Percentiles rank a stretch among this genome's conserved stretches.
These are phyloP conservation scores for Leptinotarsa undecemlineata DNA, from an alignment of 1,140 invertebrate species.

Conservation along the genomic window DNA sequence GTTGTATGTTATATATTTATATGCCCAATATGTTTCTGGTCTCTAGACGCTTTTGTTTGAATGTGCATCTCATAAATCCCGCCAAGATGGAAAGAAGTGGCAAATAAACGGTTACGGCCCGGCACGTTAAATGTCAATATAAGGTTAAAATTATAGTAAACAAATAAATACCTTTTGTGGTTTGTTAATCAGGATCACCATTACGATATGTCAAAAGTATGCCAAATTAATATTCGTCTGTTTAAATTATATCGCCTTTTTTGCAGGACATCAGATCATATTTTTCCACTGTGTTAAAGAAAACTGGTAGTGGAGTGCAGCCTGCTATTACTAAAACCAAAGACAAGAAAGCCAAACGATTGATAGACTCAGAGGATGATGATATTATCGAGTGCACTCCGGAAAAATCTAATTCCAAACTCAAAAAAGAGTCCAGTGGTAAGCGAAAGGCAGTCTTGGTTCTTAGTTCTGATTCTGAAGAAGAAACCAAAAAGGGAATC, in stretches of 20 bases:
- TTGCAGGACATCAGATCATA: constrained; percentile 61
- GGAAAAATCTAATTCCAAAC: constrained; percentile 30
- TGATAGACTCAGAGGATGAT: constrained; percentile 46
- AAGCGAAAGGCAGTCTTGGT: constrained; percentile 40
- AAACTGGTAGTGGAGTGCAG: constrained; percentile 21
- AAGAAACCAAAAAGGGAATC: constrained; percentile 43
- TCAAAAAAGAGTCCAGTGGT: constrained; percentile 32
- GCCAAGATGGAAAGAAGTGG: no score
- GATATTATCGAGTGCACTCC: constrained; percentile 47
- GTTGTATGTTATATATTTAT: no score
- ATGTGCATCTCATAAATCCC: no score
- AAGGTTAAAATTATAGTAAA: no score
- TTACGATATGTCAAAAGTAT: not conserved
- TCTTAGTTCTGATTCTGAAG: constrained; percentile 54
- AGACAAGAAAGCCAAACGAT: constrained; percentile 32
- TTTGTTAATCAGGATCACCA: no score
- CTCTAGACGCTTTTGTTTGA: no score
- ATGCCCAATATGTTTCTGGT: no score
- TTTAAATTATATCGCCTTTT: not conserved
- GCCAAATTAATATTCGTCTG: not conserved
- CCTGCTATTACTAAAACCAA: constrained; percentile 10
- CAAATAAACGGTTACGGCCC: no score
- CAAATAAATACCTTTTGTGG: no score
- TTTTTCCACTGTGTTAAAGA: constrained; percentile 52
- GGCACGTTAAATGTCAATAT: no score